Conservation (phyloP, 2,113 vertebrate genomes). For the Plestiodon gilberti region DNA sequence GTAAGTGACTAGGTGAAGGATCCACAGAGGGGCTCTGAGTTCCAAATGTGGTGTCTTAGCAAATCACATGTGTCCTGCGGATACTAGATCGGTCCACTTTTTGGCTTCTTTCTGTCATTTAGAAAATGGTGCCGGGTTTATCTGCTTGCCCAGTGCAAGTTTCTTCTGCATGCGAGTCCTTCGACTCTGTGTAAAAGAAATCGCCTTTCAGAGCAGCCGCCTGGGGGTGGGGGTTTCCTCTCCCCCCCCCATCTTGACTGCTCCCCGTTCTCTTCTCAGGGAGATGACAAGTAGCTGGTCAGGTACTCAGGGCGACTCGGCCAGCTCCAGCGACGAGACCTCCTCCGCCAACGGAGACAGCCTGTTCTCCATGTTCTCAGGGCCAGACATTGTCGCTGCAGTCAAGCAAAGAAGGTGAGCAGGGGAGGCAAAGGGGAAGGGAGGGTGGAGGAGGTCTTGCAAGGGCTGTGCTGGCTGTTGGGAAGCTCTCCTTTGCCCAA, state of each 20-base stretch:
- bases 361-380: constrained; percentile 99
- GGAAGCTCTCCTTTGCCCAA: neutral
- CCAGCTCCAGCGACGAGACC: constrained; percentile 96
- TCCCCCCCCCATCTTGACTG: neutral
- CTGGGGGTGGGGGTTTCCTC: no score
- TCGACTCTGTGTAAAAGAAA: neutral
- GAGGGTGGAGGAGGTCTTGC: neutral
- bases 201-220: neutral
- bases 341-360: constrained; percentile 98
- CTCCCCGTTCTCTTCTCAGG: constrained; percentile 72
- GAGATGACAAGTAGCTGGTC: constrained; percentile 94
- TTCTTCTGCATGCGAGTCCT: neutral
- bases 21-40: neutral
- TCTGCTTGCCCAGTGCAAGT: neutral
- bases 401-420: constrained; percentile 95
- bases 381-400: constrained; percentile 96
- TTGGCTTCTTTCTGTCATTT: neutral
- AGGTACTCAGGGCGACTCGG: constrained; percentile 94
- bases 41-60: neutral
- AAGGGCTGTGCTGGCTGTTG: neutral
- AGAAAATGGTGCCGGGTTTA: neutral
- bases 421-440: neutral
- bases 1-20: neutral
- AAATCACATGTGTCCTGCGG: neutral
- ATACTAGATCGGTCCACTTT: neutral